Conservation (phyloP, 2,888 invertebrate species). For the Physocephala rufipes region DNA sequence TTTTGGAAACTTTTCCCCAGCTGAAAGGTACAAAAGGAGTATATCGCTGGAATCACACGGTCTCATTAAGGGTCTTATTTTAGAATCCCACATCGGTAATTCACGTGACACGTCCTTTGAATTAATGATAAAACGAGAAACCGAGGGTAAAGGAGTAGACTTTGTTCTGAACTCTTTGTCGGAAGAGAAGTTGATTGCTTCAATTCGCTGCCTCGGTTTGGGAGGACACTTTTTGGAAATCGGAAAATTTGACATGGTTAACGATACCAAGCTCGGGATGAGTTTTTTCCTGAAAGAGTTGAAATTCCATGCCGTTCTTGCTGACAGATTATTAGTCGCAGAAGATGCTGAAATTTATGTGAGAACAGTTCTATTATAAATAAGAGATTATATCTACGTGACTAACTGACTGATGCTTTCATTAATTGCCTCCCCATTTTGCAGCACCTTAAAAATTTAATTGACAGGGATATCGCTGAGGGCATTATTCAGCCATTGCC, state of each 20-base stretch:
- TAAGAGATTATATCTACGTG: too few relatives aligned
- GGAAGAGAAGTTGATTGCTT: constrained; percentile 86
- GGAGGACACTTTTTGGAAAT: constrained; percentile 83
- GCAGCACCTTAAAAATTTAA: constrained; percentile 67
- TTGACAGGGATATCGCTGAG: constrained; percentile 71
- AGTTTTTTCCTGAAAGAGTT: constrained; percentile 75
- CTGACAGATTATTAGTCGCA: constrained; percentile 74
- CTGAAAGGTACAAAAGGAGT: constrained; percentile 67
- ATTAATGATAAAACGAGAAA: constrained; percentile 80
- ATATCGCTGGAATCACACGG: neutral
- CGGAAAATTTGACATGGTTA: constrained; percentile 83
- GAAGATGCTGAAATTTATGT: constrained; percentile 63
- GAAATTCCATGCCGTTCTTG: constrained; percentile 80
- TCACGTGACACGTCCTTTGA: constrained; percentile 90
- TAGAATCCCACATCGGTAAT: constrained; percentile 79
- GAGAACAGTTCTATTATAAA: constrained; percentile 27
- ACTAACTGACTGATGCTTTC: neutral
- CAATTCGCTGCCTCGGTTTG: constrained; percentile 70
- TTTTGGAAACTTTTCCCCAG: constrained; percentile 68
- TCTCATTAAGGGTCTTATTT: neutral
- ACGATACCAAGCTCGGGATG: constrained; percentile 74
- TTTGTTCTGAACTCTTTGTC: constrained; percentile 90
- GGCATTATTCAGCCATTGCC: constrained; percentile 78
- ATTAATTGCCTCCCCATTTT: neutral
- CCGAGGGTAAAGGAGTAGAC: constrained; percentile 89